Conservation (phyloP, 2,888 invertebrate species). For the Cheilosia impressa region DNA sequence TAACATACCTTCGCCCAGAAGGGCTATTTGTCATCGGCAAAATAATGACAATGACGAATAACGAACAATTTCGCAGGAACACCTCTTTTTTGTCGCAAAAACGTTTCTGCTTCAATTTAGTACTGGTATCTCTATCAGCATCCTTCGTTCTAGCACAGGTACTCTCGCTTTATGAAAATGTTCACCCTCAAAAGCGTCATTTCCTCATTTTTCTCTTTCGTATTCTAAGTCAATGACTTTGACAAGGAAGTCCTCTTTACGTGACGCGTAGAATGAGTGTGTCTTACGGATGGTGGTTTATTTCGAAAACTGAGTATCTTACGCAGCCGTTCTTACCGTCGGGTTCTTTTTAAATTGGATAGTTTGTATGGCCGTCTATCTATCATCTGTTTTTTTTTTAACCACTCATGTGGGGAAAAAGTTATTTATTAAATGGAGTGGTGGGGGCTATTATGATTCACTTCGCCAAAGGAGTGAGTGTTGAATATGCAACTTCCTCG, state of each 20-base stretch:
- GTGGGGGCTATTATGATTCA: background rate
- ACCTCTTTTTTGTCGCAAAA: conserved; percentile 10
- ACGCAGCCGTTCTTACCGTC: conserved; percentile 14
- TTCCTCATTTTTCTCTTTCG: conserved; percentile 47
- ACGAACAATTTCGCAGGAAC: conserved; percentile 35
- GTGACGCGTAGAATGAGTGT: conserved; percentile 36
- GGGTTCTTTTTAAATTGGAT: conserved; percentile 45
- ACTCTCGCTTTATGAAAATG: conserved; percentile 14
- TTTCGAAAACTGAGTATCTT: conserved; percentile 19
- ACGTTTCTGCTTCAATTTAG: conserved; percentile 23
- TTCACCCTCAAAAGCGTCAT: conserved; percentile 38
- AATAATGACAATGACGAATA: conserved; percentile 68
- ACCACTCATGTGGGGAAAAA: background rate
- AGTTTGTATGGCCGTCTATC: conserved; percentile 22
- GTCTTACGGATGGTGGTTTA: conserved; percentile 4
- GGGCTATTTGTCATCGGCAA: conserved; percentile 63
- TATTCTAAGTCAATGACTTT: conserved; percentile 55
- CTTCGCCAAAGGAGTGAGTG: background rate
- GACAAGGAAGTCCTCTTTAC: conserved; percentile 38
- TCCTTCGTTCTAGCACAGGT: conserved; percentile 4
- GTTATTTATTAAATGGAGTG: conserved; percentile 24
- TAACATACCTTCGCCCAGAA: conserved; percentile 35
- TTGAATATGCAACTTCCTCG: background rate
- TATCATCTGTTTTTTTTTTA: conserved; percentile 19
- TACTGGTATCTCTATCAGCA: conserved; percentile 36